Evolutionary conservation across 2,888 invertebrate genomes (phyloP), one percentile per base, ranked within the genome.

Genomic region (Brachyptera putata): DNA sequence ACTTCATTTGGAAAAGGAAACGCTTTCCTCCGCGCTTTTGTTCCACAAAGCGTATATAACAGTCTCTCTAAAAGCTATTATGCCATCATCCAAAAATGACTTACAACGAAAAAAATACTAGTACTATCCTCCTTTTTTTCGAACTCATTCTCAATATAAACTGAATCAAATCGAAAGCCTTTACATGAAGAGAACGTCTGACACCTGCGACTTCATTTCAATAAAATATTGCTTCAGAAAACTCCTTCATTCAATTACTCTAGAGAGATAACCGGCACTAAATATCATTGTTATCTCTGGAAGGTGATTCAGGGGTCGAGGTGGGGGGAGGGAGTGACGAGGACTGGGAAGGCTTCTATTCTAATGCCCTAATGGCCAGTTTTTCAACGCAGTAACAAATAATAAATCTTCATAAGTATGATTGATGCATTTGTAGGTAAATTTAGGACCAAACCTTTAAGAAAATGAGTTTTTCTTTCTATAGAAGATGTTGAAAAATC

Each of bases 1-100:
- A 61, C 60, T 61, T 61, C 60, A 61, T 61, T 61, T 61, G 60
- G 57, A 57, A 56, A 57, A 50, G 60, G 57, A 61, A 61, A 61
- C 57, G 60, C 56, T 49, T 57, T 57, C 57, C 60, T 53, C 53
- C 18, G 14, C 50, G 39, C 60, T 41, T 49, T 61, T 61, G 60
- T 61, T 61, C 57, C 48, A 36, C 39, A 24, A 21, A 59, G 21
- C 57, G 18, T 49, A n/a, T n/a, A n/a, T n/a, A 49, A 49, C 60
- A 39, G 41, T 56, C n/a, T n/a, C 60, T 53, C 34, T 34, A 56
- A 60, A 55, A 60, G 53, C 60, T 61, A 61, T 61, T 61, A 61
- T 49, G 57, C 39, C 50, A 57, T 48, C 57, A 43, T 61, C 57
- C 21, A 21, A n/a, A 34, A 61, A 24, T 61, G 57, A 61, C 56